Conservation (phyloP, 2,797 vertebrate species). For the Varecia variegata region DNA sequence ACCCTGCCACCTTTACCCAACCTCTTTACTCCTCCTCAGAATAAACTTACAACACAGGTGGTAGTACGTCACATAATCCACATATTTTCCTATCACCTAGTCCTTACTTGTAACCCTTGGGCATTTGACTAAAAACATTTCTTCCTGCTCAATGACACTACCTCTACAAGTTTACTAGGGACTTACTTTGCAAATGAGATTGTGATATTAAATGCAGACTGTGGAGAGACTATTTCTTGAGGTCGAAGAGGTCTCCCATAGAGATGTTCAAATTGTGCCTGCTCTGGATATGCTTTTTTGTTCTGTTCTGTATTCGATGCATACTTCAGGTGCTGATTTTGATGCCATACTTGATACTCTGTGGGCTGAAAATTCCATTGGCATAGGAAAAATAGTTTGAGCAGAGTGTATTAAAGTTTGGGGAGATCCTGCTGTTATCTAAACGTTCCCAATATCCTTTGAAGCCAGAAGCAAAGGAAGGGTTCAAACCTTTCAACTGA, state of each 20-base stretch:
- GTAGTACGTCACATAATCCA: background rate
- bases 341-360: background rate
- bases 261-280: background rate
- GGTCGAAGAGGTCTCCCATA: background rate
- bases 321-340: background rate
- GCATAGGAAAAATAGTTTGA: background rate
- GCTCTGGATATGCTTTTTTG: background rate
- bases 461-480: conserved; percentile 23
- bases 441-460: background rate
- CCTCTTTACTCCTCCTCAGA: background rate
- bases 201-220: background rate
- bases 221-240: background rate
- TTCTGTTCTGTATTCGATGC: background rate
- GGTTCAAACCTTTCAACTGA: background rate
- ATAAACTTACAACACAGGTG: background rate
- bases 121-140: background rate
- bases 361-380: background rate
- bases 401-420: background rate
- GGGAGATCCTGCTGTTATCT: background rate
- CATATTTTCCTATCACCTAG: background rate
- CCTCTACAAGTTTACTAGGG: background rate
- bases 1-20: too few species aligned
- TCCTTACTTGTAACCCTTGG: background rate
- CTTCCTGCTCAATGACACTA: background rate
- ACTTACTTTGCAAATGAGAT: background rate